These are phyloP conservation scores for Zootoca vivipara DNA, from an alignment of 2,113 vertebrate genomes.

Conservation along the genomic window DNA sequence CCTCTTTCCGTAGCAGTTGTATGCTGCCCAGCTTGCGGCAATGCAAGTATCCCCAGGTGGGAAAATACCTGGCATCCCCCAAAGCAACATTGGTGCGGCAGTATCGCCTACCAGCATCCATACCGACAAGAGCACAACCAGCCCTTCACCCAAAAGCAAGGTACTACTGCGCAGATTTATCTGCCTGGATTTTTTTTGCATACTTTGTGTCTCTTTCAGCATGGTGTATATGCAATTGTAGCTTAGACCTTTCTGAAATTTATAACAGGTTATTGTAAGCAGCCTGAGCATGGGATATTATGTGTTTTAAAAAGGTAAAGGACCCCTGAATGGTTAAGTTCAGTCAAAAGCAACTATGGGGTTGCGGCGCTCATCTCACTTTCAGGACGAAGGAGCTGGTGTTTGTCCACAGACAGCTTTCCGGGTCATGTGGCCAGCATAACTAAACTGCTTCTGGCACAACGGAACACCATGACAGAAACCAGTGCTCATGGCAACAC, in stretches of 20 bases:
- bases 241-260: background rate
- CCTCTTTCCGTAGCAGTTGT: slow-evolving; percentile 87
- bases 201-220: background rate
- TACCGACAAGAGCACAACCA: slow-evolving; percentile 91
- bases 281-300: background rate
- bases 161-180: slow-evolving; percentile 80
- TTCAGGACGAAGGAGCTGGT: too few relatives aligned
- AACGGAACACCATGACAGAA: too few relatives aligned
- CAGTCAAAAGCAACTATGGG: too few relatives aligned
- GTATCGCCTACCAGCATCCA: slow-evolving; percentile 93
- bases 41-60: slow-evolving; percentile 98
- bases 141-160: slow-evolving; percentile 92
- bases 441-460: too few relatives aligned
- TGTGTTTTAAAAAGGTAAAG: too few relatives aligned
- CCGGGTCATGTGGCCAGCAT: too few relatives aligned
- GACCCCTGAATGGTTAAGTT: too few relatives aligned
- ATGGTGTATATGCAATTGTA: background rate
- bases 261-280: background rate
- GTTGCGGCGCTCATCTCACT: too few relatives aligned
- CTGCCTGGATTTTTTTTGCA: background rate
- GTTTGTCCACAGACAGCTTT: too few relatives aligned
- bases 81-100: slow-evolving; percentile 88
- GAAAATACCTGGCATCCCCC: slow-evolving; percentile 91
- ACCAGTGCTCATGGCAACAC: too few relatives aligned
- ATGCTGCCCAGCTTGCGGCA: slow-evolving; percentile 96